Conservation (phyloP, 2,113 vertebrate species). For the Coracopsis vasa region DNA sequence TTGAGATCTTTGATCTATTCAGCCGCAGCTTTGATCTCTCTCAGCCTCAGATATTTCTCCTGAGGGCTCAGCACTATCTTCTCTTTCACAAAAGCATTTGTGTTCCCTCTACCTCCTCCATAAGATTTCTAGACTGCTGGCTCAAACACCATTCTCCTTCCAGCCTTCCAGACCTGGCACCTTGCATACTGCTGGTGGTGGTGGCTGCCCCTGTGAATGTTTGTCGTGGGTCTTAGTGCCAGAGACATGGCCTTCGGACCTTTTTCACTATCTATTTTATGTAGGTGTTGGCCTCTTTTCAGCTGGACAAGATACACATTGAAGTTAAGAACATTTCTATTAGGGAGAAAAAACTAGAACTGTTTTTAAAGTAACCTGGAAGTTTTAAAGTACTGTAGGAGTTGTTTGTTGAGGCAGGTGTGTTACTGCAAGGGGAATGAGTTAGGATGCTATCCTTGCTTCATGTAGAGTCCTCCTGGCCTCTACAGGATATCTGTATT, state of each 20-base stretch:
- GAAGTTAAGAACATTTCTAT: not conserved
- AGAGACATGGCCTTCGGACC: not conserved
- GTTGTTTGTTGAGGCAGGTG: not conserved
- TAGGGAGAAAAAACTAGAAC: not conserved
- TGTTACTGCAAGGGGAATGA: not conserved
- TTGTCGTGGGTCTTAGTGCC: not conserved
- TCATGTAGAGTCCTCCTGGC: not conserved
- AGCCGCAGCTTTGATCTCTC: slow-evolving; percentile 41
- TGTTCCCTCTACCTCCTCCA: not conserved
- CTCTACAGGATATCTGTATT: not conserved
- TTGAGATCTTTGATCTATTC: slow-evolving; percentile 39
- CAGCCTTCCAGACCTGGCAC: not conserved
- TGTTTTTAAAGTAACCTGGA: not conserved
- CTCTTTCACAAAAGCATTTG: not conserved
- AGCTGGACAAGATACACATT: not conserved
- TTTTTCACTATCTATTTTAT: not conserved
- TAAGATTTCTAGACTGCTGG: not conserved
- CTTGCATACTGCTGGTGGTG: accelerated
- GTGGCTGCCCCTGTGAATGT: not conserved
- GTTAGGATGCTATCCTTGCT: not conserved
- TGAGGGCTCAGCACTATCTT: not conserved
- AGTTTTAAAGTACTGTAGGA: not conserved
- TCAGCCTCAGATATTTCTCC: slow-evolving; percentile 3
- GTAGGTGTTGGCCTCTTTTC: not conserved
- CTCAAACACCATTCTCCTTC: not conserved